Base-by-base conservation (phyloP, 2,888 invertebrate species). In the Notodonta ziczac region DNA sequence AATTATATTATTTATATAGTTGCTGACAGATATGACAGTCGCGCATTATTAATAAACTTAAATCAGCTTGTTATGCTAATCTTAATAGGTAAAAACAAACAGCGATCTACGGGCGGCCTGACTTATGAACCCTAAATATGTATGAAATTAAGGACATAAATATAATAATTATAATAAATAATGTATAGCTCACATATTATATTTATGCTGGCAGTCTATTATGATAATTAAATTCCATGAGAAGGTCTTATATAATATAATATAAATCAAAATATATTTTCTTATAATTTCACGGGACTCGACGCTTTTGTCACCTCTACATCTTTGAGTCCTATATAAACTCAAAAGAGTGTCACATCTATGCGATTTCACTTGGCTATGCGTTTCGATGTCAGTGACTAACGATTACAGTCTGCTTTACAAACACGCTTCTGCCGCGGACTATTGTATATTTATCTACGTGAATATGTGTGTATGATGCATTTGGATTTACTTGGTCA, bases 351-450 rank as follows among this genome's bases (percentile, higher is more conserved):
- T 84, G 81, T 80, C 83, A 73, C 73, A 73, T 87, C 82, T 84
- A 75, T 78, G 68, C 71, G 74, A 82, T 81, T 84, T 84, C 74
- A 69, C 78, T 83, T 62, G 65, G 74, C 81, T 81, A 69, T 82
- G 79, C 78, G 79, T 81, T 84, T 83, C 79, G 84, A 86, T 85
- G 87, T 86, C 87, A 83, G 83, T 82, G 83, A 84, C 81, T 85
- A 84, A 86, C 83, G 84, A 86, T 84, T 82, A 81, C 80, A 81
- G 78, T 80, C 75, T 72, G 77, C 75, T 80, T 76, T 78, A 83
- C 81, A 85, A 82, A 84, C 82, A 82, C 76, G 80, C 80, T 76
- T 80, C 76, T 67, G 76, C 72, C 73, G 74, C 74, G 76, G 71
- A 74, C 66, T 65, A 69, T 72, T 73, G 60, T 73, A 64, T 64